A percentile compares a stretch with the other conserved stretches of the same genome.
Evolutionary conservation across 2,113 vertebrate species (phyloP).

Genomic region (Leptobrachium leishanense): DNA sequence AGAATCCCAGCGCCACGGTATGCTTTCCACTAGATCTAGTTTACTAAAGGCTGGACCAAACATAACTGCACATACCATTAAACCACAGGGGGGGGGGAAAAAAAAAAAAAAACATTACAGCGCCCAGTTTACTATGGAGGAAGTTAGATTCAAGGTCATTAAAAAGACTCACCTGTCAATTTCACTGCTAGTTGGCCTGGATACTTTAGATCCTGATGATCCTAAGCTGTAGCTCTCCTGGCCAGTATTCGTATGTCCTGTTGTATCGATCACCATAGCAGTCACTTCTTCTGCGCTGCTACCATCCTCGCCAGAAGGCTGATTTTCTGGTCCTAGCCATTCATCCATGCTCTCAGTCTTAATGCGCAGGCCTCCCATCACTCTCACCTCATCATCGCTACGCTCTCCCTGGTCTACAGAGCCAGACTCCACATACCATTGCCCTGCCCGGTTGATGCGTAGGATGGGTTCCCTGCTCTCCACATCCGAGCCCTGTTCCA

Average conservation of each 20-base stretch:
- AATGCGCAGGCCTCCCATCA: slow-evolving; percentile 82
- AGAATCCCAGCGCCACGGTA: too few species aligned
- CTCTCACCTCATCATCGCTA: slow-evolving; percentile 74
- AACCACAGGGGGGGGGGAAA: too few species aligned
- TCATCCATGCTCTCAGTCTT: slow-evolving; percentile 93
- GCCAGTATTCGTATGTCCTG: slow-evolving; percentile 78
- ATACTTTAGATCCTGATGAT: slow-evolving; percentile 71
- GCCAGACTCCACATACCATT: slow-evolving; percentile 94
- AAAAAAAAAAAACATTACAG: too few species aligned
- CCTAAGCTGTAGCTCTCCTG: slow-evolving; percentile 74
- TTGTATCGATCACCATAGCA: slow-evolving; percentile 90
- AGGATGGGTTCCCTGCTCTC: slow-evolving; percentile 85
- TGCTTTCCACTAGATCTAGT: too few species aligned
- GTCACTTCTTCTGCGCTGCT: slow-evolving; percentile 84
- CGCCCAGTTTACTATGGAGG: too few species aligned
- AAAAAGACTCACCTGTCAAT: slow-evolving; percentile 81
- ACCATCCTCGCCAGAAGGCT: slow-evolving; percentile 84
- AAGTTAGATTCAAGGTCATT: too few species aligned
- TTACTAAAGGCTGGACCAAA: too few species aligned
- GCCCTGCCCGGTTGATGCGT: slow-evolving; percentile 90
- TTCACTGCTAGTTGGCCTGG: slow-evolving; percentile 89
- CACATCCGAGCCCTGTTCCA: slow-evolving; percentile 77
- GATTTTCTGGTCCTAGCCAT: slow-evolving; percentile 86
- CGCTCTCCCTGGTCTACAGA: slow-evolving; percentile 72
- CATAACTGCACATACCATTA: too few species aligned